These are phyloP conservation scores for Neofelis nebulosa DNA, from an alignment of 2,113 vertebrate genomes.

Conservation along the genomic window DNA sequence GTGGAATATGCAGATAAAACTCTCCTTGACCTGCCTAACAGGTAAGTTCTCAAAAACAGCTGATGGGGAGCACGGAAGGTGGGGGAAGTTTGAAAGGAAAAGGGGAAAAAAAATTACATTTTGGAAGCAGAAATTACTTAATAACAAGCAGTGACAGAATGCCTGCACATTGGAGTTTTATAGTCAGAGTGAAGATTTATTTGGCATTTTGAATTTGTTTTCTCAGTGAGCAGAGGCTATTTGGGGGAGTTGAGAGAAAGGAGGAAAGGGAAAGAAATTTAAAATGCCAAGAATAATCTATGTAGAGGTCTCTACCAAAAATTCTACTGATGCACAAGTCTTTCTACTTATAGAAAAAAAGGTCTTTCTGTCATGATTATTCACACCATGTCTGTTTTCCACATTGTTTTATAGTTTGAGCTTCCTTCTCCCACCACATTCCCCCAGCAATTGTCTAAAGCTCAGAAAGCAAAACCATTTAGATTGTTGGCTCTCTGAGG, in stretches of 20 bases:
- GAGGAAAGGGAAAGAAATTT: constrained; percentile 58
- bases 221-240: constrained; percentile 35
- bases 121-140: constrained; percentile 67
- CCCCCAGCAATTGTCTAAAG: background rate
- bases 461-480: constrained; percentile 15
- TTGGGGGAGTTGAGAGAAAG: constrained; percentile 47
- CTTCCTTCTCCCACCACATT: background rate
- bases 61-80: background rate
- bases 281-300: constrained; percentile 68
- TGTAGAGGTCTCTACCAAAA: constrained; percentile 8
- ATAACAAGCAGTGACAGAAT: constrained; percentile 48
- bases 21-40: constrained; percentile 14
- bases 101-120: background rate
- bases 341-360: constrained; percentile 57
- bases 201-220: constrained; percentile 62
- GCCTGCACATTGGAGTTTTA: constrained; percentile 10
- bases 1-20: background rate
- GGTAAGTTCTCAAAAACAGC: constrained; percentile 17
- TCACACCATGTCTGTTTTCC: constrained; percentile 45
- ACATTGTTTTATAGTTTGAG: background rate
- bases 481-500: constrained; percentile 9
- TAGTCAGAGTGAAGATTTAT: constrained; percentile 58
- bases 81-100: constrained; percentile 6
- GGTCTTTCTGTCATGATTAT: constrained; percentile 24
- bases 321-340: constrained; percentile 31